These are phyloP conservation scores for Silurus aristotelis DNA, from an alignment of 2,797 vertebrate genomes.

Conservation along the genomic window DNA sequence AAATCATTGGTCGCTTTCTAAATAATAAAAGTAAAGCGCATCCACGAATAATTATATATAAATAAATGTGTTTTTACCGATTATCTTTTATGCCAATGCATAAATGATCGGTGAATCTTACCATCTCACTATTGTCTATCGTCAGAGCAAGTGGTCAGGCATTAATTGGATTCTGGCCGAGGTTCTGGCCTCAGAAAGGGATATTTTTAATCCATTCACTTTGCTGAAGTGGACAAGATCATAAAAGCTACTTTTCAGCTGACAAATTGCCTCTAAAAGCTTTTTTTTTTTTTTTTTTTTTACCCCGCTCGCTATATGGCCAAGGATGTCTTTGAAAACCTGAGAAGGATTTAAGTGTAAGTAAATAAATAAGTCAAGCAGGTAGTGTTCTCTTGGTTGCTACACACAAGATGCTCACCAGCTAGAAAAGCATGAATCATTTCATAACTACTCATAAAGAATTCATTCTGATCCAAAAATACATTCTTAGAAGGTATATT, in stretches of 20 bases:
- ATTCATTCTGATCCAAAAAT: no score
- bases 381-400: not conserved
- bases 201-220: constrained; percentile 12
- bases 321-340: constrained; percentile 9
- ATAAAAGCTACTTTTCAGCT: constrained; percentile 32
- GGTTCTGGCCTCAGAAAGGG: constrained; percentile 5
- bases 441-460: not conserved
- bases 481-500: not conserved
- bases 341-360: not conserved
- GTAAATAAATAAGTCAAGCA: not conserved
- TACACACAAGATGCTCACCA: not conserved
- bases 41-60: no score
- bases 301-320: not conserved
- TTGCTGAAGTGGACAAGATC: constrained; percentile 16
- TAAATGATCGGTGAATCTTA: no score
- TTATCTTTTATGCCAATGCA: no score
- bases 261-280: constrained; percentile 37
- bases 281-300: constrained; percentile 8
- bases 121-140: no score
- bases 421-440: not conserved
- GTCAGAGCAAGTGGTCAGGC: not conserved
- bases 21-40: no score
- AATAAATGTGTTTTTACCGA: no score
- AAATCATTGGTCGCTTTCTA: no score
- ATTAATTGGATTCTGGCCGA: not conserved